Conservation (phyloP, 2,888 invertebrate genomes). For the Drosophila stalkeri region DNA sequence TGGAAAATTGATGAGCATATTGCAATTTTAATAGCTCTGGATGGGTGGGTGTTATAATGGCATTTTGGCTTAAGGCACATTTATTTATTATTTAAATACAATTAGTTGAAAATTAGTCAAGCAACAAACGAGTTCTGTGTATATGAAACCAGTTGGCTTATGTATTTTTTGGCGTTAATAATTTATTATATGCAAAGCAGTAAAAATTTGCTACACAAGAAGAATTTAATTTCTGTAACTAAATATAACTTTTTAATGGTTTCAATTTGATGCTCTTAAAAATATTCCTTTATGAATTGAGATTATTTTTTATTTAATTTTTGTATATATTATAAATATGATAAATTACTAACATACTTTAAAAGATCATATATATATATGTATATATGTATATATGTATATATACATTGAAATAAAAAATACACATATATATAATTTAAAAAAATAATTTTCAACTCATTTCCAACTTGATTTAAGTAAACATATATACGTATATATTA, state of each 20-base stretch:
- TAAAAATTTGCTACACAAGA: neutral
- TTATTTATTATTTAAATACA: neutral
- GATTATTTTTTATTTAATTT: neutral
- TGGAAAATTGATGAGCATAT: constrained; percentile 16
- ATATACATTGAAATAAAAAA: too few species aligned
- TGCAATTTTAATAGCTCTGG: constrained; percentile 9
- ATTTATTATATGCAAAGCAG: neutral
- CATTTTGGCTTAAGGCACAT: neutral
- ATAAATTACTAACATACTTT: neutral
- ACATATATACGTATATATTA: neutral
- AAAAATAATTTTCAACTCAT: neutral
- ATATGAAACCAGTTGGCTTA: neutral
- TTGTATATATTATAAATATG: neutral
- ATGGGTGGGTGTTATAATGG: neutral
- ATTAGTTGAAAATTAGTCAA: neutral
- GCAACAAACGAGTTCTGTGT: neutral
- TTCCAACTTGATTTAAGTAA: too few species aligned
- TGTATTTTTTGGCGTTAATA: too few species aligned
- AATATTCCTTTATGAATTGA: neutral
- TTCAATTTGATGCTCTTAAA: neutral
- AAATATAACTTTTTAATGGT: neutral
- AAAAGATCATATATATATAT: neutral
- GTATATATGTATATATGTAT: neutral
- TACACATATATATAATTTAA: neutral
- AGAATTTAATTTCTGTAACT: neutral